Base-by-base conservation (phyloP, 1,140 invertebrate genomes). In the Drosophila albomicans region DNA sequence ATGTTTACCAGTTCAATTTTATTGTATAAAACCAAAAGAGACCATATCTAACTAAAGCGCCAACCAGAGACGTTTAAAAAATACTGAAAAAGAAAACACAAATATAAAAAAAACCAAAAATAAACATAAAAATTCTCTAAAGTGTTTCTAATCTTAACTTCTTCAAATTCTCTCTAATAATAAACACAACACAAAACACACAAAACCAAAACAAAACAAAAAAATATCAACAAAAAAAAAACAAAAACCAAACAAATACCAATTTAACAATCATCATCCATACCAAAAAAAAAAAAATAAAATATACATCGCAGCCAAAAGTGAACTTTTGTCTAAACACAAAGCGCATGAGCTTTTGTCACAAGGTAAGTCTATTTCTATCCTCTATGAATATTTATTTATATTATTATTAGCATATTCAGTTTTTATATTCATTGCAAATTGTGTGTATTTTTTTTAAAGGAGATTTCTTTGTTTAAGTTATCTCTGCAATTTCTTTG, bases 111-210 rank as follows among this genome's bases (percentile, higher is more conserved):
- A 25, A 25, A 25, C 3, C 20, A 25, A 25, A 25, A n/a, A 69
- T 62, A 62, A 49, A 35, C 45, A 48, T 64, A 11, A 63, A 25
- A 76, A 64, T 63, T 51, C 20, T 25, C 57, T 64, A 48, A 75
- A 86, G 79, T 82, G 82, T 86, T 73, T 79, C 71, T 87, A 71
- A 76, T 68, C 46, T 66, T 48, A 52, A 82, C 72, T 86, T 71
- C 78, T 71, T 79, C 49, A 75, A 78, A 78, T 85, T 85, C 66
- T 85, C 54, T 80, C 30, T 61, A 51, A 70, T 84, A 48, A 49
- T 65, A 68, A 82, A 62, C 65, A 57, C 28, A 73, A 82, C 43
- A 64, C 76, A 69, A 76, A 54, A 77, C 62, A 51, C 81, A 68
- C 51, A 68, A 71, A 79, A 25, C 20, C 20, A 25, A 25, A 25